phyloP scores from a whole-genome alignment of 2,888 invertebrate species.

The Dryadula phaetusa region DNA sequence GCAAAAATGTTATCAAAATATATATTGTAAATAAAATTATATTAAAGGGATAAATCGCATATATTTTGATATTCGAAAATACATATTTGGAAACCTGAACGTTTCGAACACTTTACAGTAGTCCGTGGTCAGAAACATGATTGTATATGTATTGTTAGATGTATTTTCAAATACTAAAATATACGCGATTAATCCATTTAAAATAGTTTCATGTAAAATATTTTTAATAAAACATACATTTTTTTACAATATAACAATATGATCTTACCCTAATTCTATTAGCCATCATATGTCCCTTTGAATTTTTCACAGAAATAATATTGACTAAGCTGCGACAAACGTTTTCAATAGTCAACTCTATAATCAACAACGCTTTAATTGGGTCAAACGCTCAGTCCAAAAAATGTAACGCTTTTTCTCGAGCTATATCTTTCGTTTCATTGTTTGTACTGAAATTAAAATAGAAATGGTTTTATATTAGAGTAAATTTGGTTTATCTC shows the following conservation, averaged over 20 bases:
- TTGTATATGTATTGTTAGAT: too few relatives aligned
- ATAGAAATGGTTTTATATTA: constrained; percentile 4
- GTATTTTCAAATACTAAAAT: too few relatives aligned
- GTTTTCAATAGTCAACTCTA: constrained; percentile 35
- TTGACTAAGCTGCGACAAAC: constrained; percentile 38
- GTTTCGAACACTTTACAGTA: too few relatives aligned
- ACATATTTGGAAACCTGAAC: too few relatives aligned
- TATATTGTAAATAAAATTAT: too few relatives aligned
- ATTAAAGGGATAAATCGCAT: too few relatives aligned
- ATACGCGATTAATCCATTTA: too few relatives aligned
- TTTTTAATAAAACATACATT: too few relatives aligned
- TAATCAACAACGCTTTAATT: constrained; percentile 32
- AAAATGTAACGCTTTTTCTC: constrained; percentile 10
- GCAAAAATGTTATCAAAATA: too few relatives aligned
- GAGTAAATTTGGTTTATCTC: not conserved
- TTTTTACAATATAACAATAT: not conserved
- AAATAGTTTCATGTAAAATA: too few relatives aligned
- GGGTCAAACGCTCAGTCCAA: constrained; percentile 10
- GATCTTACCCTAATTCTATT: constrained; percentile 30
- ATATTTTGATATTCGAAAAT: too few relatives aligned
- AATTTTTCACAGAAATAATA: constrained; percentile 40
- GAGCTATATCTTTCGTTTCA: constrained; percentile 7
- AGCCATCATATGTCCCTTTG: constrained; percentile 38
- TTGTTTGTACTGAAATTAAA: constrained; percentile 22
- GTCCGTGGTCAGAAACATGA: too few relatives aligned